These are phyloP conservation scores for Andricus curvator DNA, from an alignment of 2,888 invertebrate genomes.

Conservation along the genomic window DNA sequence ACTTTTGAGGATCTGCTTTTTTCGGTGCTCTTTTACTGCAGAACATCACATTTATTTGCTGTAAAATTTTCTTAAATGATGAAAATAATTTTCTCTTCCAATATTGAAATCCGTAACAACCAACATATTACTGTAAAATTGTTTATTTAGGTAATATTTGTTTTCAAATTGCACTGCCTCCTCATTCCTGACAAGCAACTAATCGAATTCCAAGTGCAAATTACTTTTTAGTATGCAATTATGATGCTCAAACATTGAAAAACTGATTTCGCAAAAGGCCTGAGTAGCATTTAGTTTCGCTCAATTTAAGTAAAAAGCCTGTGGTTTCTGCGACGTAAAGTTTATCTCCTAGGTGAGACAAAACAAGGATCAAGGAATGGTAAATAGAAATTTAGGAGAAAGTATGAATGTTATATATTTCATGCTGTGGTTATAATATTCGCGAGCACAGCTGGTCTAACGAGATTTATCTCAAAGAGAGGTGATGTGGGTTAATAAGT, in stretches of 20 bases:
- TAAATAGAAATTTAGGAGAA: constrained; percentile 25
- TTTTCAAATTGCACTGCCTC: not conserved
- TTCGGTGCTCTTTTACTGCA: too few species aligned
- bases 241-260: not conserved
- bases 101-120: not conserved
- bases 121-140: too few species aligned
- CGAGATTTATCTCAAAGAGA: constrained; percentile 13
- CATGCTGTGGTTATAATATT: constrained; percentile 14
- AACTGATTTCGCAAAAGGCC: constrained; percentile 6
- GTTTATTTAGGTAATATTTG: too few species aligned
- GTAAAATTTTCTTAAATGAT: too few species aligned
- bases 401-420: constrained; percentile 24
- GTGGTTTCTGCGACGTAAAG: not conserved
- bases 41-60: too few species aligned
- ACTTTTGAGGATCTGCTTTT: too few species aligned
- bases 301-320: not conserved
- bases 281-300: constrained; percentile 6
- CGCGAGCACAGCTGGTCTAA: constrained; percentile 5
- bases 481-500: constrained; percentile 23
- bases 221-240: constrained; percentile 20
- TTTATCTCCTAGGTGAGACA: not conserved
- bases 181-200: not conserved
- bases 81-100: not conserved
- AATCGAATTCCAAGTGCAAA: not conserved
- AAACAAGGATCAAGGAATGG: constrained; percentile 1